Base-by-base conservation (phyloP, 2,797 vertebrate genomes). In the Arctocebus calabarensis region DNA sequence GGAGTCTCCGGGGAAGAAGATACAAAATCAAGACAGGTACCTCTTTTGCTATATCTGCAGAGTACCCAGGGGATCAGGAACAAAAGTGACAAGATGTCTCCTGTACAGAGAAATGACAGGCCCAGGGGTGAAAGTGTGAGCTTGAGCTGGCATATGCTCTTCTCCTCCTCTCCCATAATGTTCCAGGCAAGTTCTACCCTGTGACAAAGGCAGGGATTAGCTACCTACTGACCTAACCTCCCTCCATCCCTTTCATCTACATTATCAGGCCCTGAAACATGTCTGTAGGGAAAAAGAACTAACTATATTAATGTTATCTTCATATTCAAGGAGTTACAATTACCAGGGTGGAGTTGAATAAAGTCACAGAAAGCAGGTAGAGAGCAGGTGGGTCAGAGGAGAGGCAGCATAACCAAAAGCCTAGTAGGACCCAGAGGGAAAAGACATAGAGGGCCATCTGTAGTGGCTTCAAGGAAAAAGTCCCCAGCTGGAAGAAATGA, bases 161-260 rank as follows among this genome's bases (percentile, higher is more conserved):
- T 70, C 64, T 57, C 81, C 3, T 1, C 43, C 37, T 59, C 34
- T 85, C 34, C 61, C 10, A 34, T 20, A 4, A 11, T 2, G 25
- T 52, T 62, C 62, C 37, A 64, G 91, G 77, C 27, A 71, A 48
- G 37, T 23, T 29, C 59, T 17, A 37, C 61, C 89, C 40, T 19
- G 68, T 82, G 73, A 96, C 62, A 71, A 94, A 90, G 78, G 84
- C 85, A 97, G 48, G 55, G 55, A 94, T 68, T 27, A 17, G 10
- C 22, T 40, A 43, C 22, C 37, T 37, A 48, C n/a, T 37, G 43
- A n/a, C 55, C 43, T 27, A 16, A n/a, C 4, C 14, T 34, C 22
- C 32, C 62, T 22, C 4, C 23, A 43, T 43, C 32, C 78, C 34
- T 62, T 73, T 68, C 27, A 73, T 68, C 37, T 34, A 84, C 55